Conservation (phyloP, 2,888 invertebrate genomes). For the Pollenia amentaria region DNA sequence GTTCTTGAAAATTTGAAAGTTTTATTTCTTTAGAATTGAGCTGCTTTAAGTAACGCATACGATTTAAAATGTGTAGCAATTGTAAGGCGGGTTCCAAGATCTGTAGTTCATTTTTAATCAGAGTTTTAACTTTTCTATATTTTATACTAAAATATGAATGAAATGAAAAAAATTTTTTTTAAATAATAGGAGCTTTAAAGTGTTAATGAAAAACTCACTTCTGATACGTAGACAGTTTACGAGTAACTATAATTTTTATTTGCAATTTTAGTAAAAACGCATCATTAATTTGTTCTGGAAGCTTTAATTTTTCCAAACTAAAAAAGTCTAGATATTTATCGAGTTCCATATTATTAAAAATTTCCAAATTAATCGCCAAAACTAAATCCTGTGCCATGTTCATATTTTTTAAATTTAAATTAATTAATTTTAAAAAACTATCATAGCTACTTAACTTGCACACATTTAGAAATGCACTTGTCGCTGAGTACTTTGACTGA, state of each 20-base stretch:
- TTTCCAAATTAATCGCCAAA: slow-evolving; percentile 78
- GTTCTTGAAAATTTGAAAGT: slow-evolving; percentile 78
- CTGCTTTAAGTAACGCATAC: slow-evolving; percentile 76
- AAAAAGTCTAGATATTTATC: slow-evolving; percentile 72
- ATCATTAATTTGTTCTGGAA: slow-evolving; percentile 74
- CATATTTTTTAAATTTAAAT: slow-evolving; percentile 61
- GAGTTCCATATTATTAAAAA: slow-evolving; percentile 75
- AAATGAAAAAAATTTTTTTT: slow-evolving; percentile 23
- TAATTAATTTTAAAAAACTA: slow-evolving; percentile 73
- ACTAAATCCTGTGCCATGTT: slow-evolving; percentile 77
- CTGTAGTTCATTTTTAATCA: slow-evolving; percentile 57
- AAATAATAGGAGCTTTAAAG: background rate
- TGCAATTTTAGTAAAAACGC: slow-evolving; percentile 78
- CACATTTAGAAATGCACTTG: slow-evolving; percentile 74
- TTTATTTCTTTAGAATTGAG: background rate
- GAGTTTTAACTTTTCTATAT: slow-evolving; percentile 52
- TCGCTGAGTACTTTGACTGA: slow-evolving; percentile 59
- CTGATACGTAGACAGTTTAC: slow-evolving; percentile 71
- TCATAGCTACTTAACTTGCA: slow-evolving; percentile 75
- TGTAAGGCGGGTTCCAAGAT: slow-evolving; percentile 75
- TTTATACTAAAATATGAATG: slow-evolving; percentile 43
- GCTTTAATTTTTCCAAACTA: slow-evolving; percentile 58
- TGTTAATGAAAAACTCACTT: slow-evolving; percentile 70
- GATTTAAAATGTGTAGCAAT: slow-evolving; percentile 77
- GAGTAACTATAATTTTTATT: slow-evolving; percentile 77